phyloP scores from a whole-genome alignment of 2,797 vertebrate species.

The Siniperca obscura region DNA sequence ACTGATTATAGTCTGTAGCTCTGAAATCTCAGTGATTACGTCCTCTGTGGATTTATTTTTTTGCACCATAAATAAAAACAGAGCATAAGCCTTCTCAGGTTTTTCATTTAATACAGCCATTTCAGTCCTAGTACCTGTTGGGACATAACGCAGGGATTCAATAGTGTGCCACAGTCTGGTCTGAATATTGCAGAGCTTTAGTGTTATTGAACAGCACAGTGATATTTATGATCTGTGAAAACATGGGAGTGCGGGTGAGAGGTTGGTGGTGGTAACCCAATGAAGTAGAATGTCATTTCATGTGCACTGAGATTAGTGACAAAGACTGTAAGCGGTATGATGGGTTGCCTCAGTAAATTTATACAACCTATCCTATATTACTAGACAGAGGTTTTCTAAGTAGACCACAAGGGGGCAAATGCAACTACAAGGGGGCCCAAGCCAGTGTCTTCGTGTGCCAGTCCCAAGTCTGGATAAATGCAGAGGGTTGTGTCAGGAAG shows the following conservation, averaged over 20 bases:
- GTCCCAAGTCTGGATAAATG: too few species aligned
- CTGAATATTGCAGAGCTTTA: conserved; percentile 35
- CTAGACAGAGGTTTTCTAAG: background rate
- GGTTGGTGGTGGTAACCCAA: conserved; percentile 11
- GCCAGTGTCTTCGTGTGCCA: too few species aligned
- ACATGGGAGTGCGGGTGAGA: conserved; percentile 16
- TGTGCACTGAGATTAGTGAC: background rate
- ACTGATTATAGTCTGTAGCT: conserved; percentile 36
- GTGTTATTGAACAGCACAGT: conserved; percentile 33
- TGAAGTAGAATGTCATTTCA: conserved; percentile 25
- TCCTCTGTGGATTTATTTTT: background rate
- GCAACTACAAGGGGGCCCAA: too few species aligned
- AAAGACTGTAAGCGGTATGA: background rate
- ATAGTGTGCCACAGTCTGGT: conserved; percentile 21
- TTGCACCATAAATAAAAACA: conserved; percentile 2
- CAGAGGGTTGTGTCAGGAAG: too few species aligned
- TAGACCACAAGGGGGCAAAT: too few species aligned
- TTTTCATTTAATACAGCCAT: conserved; percentile 30
- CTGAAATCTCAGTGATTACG: conserved; percentile 32
- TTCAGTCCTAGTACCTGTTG: conserved; percentile 23
- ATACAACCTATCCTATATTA: background rate
- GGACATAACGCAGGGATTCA: conserved; percentile 29
- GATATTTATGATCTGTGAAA: conserved; percentile 51
- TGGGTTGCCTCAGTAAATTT: background rate
- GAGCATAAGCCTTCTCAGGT: background rate